A percentile compares a stretch with the other conserved stretches of the same genome.
Evolutionary conservation across 1,140 invertebrate genomes (phyloP).

Genomic region (Rhizoglyphus robini): DNA sequence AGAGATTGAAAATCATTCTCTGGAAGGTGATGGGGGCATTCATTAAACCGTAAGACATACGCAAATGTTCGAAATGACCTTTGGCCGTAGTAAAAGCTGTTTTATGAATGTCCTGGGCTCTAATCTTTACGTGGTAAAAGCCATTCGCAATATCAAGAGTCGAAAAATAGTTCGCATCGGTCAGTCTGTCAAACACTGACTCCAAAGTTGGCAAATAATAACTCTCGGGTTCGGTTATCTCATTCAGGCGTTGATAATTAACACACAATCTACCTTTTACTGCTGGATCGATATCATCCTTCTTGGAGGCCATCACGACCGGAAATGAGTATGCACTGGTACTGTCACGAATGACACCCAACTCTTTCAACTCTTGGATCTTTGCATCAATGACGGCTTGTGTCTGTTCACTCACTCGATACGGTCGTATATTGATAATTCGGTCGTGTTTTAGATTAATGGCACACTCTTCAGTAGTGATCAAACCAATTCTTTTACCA

Average conservation of each 20-base stretch:
- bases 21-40: slow-evolving; percentile 23
- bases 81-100: slow-evolving; percentile 34
- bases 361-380: slow-evolving; percentile 1
- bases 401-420: neutral
- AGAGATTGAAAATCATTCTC: neutral
- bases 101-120: slow-evolving; percentile 28
- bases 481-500: neutral
- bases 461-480: neutral
- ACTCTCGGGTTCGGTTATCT: slow-evolving; percentile 20
- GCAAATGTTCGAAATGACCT: slow-evolving; percentile 30
- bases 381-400: neutral
- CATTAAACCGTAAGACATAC: slow-evolving; percentile 23
- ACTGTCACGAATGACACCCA: neutral
- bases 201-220: slow-evolving; percentile 35
- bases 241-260: slow-evolving; percentile 22
- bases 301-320: neutral
- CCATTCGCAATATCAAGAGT: slow-evolving; percentile 32
- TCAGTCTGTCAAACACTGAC: slow-evolving; percentile 32
- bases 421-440: slow-evolving; percentile 1
- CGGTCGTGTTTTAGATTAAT: neutral
- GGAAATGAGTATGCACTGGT: slow-evolving; percentile 3
- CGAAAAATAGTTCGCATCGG: slow-evolving; percentile 29
- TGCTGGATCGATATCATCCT: slow-evolving; percentile 21
- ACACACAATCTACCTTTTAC: slow-evolving; percentile 18
- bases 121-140: slow-evolving; percentile 32